Percentiles rank a stretch among this genome's conserved stretches.
Conservation (phyloP, 2,797 vertebrate genomes). For the Anolis apletophallus region DNA sequence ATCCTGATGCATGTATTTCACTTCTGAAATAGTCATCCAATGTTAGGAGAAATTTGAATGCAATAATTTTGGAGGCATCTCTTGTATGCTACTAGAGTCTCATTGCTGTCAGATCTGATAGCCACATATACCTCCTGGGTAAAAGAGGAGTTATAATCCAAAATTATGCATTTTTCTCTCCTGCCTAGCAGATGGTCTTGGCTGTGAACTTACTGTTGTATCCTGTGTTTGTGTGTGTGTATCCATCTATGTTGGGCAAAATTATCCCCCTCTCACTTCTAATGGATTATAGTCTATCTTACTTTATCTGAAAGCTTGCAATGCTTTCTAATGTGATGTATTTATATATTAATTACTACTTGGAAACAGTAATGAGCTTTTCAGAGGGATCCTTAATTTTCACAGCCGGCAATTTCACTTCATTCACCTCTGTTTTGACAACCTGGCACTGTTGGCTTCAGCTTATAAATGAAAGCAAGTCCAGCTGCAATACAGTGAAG, state of each 20-base stretch:
- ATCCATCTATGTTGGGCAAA: not conserved
- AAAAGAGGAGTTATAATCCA: no score
- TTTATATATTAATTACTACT: slow-evolving; percentile 33
- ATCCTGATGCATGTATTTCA: not conserved
- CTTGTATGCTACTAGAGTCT: not conserved
- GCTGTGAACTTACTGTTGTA: no score
- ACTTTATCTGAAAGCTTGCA: slow-evolving; percentile 1
- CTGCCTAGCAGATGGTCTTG: no score
- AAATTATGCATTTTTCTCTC: no score
- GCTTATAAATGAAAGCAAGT: slow-evolving; percentile 13
- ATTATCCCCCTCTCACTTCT: not conserved
- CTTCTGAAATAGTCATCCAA: not conserved
- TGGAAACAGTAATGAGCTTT: slow-evolving; percentile 11
- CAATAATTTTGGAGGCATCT: not conserved
- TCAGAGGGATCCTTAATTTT: slow-evolving; percentile 25
- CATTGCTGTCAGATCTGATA: no score
- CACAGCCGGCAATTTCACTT: slow-evolving; percentile 16
- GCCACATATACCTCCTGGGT: no score
- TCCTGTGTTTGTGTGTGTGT: no score
- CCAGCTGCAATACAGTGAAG: not conserved
- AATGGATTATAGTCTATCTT: slow-evolving; percentile 16
- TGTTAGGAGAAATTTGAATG: not conserved
- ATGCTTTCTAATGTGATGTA: slow-evolving; percentile 15
- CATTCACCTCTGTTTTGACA: slow-evolving; percentile 14
- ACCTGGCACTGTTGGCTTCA: slow-evolving; percentile 6